Base-by-base conservation (phyloP, 2,888 invertebrate species). In the Cataglyphis altisquamis region DNA sequence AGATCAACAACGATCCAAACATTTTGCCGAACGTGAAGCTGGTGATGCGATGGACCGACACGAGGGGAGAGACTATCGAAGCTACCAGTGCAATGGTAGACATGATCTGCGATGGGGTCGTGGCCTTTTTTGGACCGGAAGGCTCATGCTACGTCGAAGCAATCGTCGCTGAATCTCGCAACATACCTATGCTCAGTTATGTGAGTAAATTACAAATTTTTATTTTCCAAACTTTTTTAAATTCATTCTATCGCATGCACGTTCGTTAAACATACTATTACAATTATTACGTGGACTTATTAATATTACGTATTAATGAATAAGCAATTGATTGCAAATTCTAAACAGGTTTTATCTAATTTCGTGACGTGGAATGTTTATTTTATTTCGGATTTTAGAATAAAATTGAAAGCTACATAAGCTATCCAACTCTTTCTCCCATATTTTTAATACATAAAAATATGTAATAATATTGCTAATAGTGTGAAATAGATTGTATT, bases 131-230 rank as follows among this genome's bases (percentile, higher is more conserved):
- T 94, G 99, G 99, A 4, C 99, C 99, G 2, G 99, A 99, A 95
- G 98, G 98, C 84, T 97, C 97, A 74, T 99, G 99, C 95, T 96
- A 97, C 93, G 98, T 98, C n/a, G 99, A 99, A 95, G 98, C 99
- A 77, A 98, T 98, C 91, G 97, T 99, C 77, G 97, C 99, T 36
- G 98, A 99, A 94, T 97, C 99, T 66, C 97, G 98, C 94, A 98
- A 99, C 95, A 96, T 99, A 93, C 99, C 99, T 84, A 99, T 99
- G 98, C 98, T 99, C 95, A 98, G 98, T 94, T 99, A 99, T 95
- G 99, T 99, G 95, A 97, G 99, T 97, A 90, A 57, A 70, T 32
- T 6, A 10, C 29, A 32, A 39, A 8, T 32, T 78, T 72, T 62
- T 25, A 4, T 0, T 68, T 78, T 41, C 5, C n/a, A 25, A 5